Evolutionary conservation across 2,113 vertebrate species (phyloP), one percentile per base, ranked within the genome.

Genomic region (Coreoperca whiteheadi): DNA sequence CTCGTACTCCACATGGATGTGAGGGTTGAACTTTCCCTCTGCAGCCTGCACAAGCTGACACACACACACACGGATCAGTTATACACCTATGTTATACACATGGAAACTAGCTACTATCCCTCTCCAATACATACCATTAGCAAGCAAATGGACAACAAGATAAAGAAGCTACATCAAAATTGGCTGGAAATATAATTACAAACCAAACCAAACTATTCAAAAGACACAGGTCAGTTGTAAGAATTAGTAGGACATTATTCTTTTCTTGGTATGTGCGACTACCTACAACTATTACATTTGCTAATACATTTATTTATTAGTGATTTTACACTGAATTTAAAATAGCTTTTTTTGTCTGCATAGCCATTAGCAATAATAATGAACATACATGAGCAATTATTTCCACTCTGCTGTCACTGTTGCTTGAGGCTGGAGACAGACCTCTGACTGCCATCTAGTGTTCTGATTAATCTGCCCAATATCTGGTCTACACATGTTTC

Each of bases 1-100:
- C 43, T 99, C 98, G 2, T 99, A 99, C 81, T 99, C 98, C 57
- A 99, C 97, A 0, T 99, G 98, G 61, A 99, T 96, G 0, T 98
- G 98, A 15, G 97, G 97, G 86, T 99, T 98, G 78, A 99, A 96
- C 90, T 99, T 99, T 6, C 98, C 98, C 63, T 96, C 95, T 84
- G 96, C 96, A 23, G 98, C 98, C 91, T 99, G 98, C 73, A 96
- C 96, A 70, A 99, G 96, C 98, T 99, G 88, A 79, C 28, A 76
- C 37, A 81, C 79, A 73, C 51, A 61, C 30, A 46, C 37, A 25
- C 4, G 11, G 37, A 28, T 37, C 37, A 41, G 75, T 23, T 43
- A 46, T 15, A n/a, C n/a, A n/a, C n/a, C n/a, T n/a, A n/a, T n/a
- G n/a, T n/a, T n/a, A n/a, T n/a, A 63, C 14, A 65, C 15, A 34